These are phyloP conservation scores for Myodes glareolus DNA, from an alignment of 2,113 vertebrate genomes.

Conservation along the genomic window DNA sequence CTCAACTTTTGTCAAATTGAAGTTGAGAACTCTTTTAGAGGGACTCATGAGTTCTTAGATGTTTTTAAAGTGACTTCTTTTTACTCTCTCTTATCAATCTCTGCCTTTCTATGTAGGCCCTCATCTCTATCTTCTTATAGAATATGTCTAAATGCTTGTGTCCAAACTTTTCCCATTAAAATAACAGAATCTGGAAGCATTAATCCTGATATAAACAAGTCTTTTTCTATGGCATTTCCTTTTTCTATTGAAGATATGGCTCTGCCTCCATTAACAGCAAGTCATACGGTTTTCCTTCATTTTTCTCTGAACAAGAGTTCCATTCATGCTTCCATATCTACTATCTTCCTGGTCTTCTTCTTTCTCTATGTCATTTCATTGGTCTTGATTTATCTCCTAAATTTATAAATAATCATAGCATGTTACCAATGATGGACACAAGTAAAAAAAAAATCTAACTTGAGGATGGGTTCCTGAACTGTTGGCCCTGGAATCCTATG, in stretches of 20 bases:
- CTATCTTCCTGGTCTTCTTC: background rate
- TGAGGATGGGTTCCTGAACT: background rate
- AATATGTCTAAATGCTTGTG: background rate
- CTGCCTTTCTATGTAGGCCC: fast-evolving
- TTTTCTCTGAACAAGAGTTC: background rate
- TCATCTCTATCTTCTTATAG: background rate
- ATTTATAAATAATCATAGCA: background rate
- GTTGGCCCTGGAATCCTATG: background rate
- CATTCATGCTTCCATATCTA: background rate
- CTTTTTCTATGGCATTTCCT: background rate
- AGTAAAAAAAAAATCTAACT: background rate
- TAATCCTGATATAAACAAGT: background rate
- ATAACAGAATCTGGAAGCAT: background rate
- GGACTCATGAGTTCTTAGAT: background rate
- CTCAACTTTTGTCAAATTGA: background rate
- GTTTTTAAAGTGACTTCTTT: background rate
- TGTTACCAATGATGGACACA: background rate
- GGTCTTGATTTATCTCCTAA: background rate
- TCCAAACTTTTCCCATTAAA: background rate
- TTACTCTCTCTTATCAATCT: background rate
- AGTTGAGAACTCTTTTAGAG: background rate
- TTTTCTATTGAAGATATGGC: background rate
- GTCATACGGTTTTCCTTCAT: background rate
- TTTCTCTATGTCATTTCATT: background rate
- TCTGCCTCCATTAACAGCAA: background rate